Evolutionary conservation across 2,888 invertebrate species (phyloP), one percentile per base, ranked within the genome.

Genomic region (Amphipoea lucens): DNA sequence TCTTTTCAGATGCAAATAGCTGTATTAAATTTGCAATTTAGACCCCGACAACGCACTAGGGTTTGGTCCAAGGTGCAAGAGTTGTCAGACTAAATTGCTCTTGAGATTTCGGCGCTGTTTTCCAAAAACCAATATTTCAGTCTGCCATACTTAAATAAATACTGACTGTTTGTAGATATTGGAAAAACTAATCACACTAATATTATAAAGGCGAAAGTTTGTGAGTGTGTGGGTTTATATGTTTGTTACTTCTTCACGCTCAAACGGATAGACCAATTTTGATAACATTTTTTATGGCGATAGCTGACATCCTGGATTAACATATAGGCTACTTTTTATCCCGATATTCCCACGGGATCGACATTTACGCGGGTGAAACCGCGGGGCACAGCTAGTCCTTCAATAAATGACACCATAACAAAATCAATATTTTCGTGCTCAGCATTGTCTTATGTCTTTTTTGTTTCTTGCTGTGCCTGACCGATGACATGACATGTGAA

Each of bases 1-100:
- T 94, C 93, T 95, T 96, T 96, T 96, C 94, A 94, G 92, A 97
- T 96, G 96, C 96, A 96, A 96, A 97, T 96, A 91, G 94, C 93
- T 95, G 95, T 96, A 96, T 96, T 96, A 96, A 96, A 96, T 96
- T 96, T 96, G 96, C 96, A 96, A 95, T 96, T 96, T 96, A 94
- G 94, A 95, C 94, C 93, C 93, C 92, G 95, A 95, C 95, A 95
- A 94, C 92, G 92, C 91, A 90, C 88, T 86, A 84, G 74, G 75
- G 79, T 87, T 63, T 87, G 91, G 92, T 87, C 65, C 82, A 94
- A 92, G 89, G 74, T 51, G 89, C 3, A 87, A 90, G 72, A 69
- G 17, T 2, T 14, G 2, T 20, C 14, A 17, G 0, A 7, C 17
- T 51, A 29, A 23, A n/a, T 12, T 23, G 36, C 17, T 48, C 3